Percentiles rank a stretch among this genome's conserved stretches.
These are phyloP conservation scores for Panthera uncia DNA, from an alignment of 2,113 vertebrate genomes.

Conservation along the genomic window DNA sequence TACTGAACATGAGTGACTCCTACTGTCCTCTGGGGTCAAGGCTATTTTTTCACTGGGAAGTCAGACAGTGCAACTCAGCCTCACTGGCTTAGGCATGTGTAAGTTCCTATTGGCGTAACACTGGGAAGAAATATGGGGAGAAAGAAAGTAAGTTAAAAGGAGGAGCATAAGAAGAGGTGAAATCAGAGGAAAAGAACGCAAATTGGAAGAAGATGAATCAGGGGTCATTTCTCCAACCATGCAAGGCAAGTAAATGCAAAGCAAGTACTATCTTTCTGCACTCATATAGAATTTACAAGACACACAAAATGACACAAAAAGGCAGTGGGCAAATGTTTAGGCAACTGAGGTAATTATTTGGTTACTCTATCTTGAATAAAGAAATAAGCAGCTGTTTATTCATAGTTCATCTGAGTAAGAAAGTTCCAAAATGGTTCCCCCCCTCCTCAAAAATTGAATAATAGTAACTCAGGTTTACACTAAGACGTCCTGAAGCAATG, in stretches of 20 bases:
- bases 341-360: not conserved
- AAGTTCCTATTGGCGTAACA: not conserved
- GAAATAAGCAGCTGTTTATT: not conserved
- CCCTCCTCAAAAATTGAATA: not conserved
- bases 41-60: not conserved
- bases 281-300: not conserved
- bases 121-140: not conserved
- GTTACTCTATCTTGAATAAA: not conserved
- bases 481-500: not conserved
- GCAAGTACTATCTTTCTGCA: not conserved
- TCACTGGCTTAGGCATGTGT: accelerated
- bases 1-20: not conserved
- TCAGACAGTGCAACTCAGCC: not conserved
- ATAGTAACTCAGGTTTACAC: not conserved
- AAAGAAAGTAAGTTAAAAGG: not conserved
- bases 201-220: not conserved
- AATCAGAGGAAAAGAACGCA: not conserved
- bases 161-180: not conserved
- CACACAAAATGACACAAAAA: not conserved
- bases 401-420: not conserved
- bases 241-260: not conserved
- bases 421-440: not conserved
- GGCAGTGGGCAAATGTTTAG: not conserved
- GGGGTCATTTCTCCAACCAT: not conserved
- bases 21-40: not conserved